Conservation (phyloP, 2,888 invertebrate genomes). For the Polymixis flavicincta region DNA sequence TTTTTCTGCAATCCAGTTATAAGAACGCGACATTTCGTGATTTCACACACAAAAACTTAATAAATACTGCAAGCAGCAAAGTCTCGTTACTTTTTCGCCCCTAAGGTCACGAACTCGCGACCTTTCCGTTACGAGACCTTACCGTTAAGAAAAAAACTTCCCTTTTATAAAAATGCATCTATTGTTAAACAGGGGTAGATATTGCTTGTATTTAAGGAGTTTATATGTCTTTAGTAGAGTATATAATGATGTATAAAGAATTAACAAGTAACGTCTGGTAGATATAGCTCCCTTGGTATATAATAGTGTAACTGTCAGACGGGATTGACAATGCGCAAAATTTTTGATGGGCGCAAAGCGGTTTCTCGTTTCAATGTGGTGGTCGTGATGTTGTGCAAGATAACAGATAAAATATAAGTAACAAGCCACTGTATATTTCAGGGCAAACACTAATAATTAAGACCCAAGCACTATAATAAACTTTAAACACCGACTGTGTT, state of each 20-base stretch:
- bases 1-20: constrained; percentile 23
- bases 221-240: constrained; percentile 10
- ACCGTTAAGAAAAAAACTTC: constrained; percentile 52
- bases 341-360: neutral
- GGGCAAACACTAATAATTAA: neutral
- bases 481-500: too few species aligned
- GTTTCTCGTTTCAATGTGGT: neutral
- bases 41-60: constrained; percentile 57
- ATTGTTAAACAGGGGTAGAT: constrained; percentile 53
- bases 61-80: constrained; percentile 48
- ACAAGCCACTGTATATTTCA: neutral
- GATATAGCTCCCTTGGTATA: constrained; percentile 14
- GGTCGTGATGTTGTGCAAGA: constrained; percentile 5
- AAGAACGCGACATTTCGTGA: constrained; percentile 27
- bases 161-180: constrained; percentile 52
- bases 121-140: constrained; percentile 49
- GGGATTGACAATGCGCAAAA: constrained; percentile 5
- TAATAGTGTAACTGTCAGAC: constrained; percentile 15
- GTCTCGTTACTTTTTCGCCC: constrained; percentile 41
- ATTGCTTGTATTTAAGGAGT: constrained; percentile 30
- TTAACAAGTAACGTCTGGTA: constrained; percentile 4
- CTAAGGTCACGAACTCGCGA: constrained; percentile 59
- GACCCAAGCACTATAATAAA: neutral
- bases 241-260: constrained; percentile 26
- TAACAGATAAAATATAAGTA: neutral